Evolutionary conservation across 1,140 invertebrate species (phyloP), one percentile per base, ranked within the genome.

Genomic region (Ceratosolen fusciceps): DNA sequence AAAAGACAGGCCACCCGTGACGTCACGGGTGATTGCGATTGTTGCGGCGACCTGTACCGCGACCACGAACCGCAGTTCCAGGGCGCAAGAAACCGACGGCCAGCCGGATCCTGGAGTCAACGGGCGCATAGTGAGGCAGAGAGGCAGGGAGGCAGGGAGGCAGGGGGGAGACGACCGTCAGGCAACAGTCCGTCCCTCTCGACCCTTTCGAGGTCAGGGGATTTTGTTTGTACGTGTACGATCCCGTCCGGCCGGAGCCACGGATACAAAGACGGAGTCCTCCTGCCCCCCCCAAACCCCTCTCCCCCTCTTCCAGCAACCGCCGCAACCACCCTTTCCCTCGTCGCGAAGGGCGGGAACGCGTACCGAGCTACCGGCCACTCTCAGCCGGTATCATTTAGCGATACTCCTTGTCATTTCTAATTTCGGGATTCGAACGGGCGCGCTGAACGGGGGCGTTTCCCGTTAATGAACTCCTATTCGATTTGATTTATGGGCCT

Each of bases 21-120:
- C 58, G 73, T 65, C 24, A 75, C 73, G 73, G 73, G 24, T 62
- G 58, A 75, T 75, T 65, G 73, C 73, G 58, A 71, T 52, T 71
- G 43, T 34, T 52, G 68, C 68, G 68, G 47, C 26, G 14, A 5
- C 43, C 0, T 0, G 39, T 39, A 26, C 16, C 19, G 2, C 68
- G 43, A 62, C 56, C 37, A 29, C 24, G 39, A 65, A 75, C 43
- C 26, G 26, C 47, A 71, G 26, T 19, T 21, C 47, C 68, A 31
- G 47, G 21, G 0, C 1, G 29, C 39, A 26, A 74, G 52, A 62
- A 26, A 31, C 29, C 24, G 34, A 39, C 71, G 56, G 37, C 60
- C 21, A 16, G 1, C 1, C 31, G n/a, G 67, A 16, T 47, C 21
- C 37, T 8, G 72, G 72, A 74, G n/a, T n/a, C 37, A 29, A 56